Conservation (phyloP, 64 coral and sea anemone species). For the Catalaphyllia jardinei region DNA sequence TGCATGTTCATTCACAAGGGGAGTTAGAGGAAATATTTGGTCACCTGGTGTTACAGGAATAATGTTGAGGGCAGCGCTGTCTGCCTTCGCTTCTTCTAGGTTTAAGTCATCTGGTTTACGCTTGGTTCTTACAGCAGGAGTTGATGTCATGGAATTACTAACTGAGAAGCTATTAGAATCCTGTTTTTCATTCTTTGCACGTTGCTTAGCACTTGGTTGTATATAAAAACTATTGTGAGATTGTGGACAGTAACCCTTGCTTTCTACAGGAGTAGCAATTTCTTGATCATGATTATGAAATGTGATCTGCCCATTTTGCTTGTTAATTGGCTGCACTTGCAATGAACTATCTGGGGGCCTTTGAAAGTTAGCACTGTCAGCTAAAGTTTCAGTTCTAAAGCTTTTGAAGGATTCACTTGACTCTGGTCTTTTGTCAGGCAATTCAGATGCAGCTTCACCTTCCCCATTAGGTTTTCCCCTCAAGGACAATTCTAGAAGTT, state of each 20-base stretch:
- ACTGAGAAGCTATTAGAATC: conserved; percentile 13
- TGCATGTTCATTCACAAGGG: conserved; percentile 42
- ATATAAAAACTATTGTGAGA: background rate
- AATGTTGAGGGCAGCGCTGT: background rate
- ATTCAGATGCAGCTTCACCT: background rate
- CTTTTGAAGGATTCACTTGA: conserved; percentile 13
- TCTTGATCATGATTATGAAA: background rate
- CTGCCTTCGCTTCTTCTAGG: conserved; percentile 1
- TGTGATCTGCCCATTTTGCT: background rate
- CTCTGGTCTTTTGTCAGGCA: conserved; percentile 4
- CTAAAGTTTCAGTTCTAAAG: conserved; percentile 7
- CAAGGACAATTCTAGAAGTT: conserved; percentile 64
- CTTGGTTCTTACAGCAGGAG: conserved; percentile 59
- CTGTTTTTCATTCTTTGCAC: conserved; percentile 24
- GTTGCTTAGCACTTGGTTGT: background rate
- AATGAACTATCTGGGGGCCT: background rate
- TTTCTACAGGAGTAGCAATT: background rate
- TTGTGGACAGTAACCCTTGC: background rate
- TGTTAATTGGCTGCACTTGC: background rate
- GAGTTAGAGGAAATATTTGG: conserved; percentile 62
- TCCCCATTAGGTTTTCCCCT: conserved; percentile 18
- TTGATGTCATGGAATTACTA: conserved; percentile 52
- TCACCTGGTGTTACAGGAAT: conserved; percentile 45
- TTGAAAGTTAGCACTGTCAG: background rate
- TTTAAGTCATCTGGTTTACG: conserved; percentile 38